phyloP scores from a whole-genome alignment of 2,888 invertebrate species.

The Sialis lutaria region DNA sequence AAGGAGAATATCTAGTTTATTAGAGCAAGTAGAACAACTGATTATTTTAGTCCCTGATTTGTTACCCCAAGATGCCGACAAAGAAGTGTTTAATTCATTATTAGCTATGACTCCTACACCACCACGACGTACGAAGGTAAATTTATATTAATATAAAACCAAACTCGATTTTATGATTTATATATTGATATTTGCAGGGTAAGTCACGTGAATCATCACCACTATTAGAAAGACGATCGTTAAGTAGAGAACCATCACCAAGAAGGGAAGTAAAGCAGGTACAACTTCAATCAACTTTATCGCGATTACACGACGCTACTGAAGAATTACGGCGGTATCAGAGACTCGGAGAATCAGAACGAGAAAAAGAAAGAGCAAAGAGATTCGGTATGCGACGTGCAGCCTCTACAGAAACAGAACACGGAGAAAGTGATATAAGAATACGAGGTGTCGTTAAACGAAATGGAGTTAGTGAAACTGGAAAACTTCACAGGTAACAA shows the following conservation, averaged over 20 bases:
- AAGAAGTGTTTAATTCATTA: slow-evolving; percentile 25
- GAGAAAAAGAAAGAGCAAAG: slow-evolving; percentile 29
- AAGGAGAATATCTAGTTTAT: slow-evolving; percentile 47
- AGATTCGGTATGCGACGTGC: slow-evolving; percentile 26
- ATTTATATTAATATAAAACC: neutral
- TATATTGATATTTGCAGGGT: slow-evolving; percentile 25
- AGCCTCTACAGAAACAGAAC: slow-evolving; percentile 48
- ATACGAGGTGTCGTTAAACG: slow-evolving; percentile 18
- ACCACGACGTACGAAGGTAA: slow-evolving; percentile 46
- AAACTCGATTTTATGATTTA: neutral
- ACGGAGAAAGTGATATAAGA: slow-evolving; percentile 24
- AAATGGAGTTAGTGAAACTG: slow-evolving; percentile 13
- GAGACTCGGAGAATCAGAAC: slow-evolving; percentile 30
- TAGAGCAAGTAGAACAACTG: slow-evolving; percentile 65
- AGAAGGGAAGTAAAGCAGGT: slow-evolving; percentile 21
- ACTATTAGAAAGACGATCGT: slow-evolving; percentile 26
- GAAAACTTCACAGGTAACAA: slow-evolving; percentile 7
- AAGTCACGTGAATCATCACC: slow-evolving; percentile 57
- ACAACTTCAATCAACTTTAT: slow-evolving; percentile 29
- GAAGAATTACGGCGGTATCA: slow-evolving; percentile 40
- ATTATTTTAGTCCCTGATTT: slow-evolving; percentile 62
- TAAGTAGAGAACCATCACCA: slow-evolving; percentile 33
- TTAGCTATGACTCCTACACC: slow-evolving; percentile 46
- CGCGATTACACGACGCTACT: slow-evolving; percentile 49
- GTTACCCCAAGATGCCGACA: slow-evolving; percentile 26